Percentiles rank a stretch among this genome's conserved stretches.
These are phyloP conservation scores for Acanthurus tractus DNA, from an alignment of 2,797 vertebrate genomes.

Conservation along the genomic window DNA sequence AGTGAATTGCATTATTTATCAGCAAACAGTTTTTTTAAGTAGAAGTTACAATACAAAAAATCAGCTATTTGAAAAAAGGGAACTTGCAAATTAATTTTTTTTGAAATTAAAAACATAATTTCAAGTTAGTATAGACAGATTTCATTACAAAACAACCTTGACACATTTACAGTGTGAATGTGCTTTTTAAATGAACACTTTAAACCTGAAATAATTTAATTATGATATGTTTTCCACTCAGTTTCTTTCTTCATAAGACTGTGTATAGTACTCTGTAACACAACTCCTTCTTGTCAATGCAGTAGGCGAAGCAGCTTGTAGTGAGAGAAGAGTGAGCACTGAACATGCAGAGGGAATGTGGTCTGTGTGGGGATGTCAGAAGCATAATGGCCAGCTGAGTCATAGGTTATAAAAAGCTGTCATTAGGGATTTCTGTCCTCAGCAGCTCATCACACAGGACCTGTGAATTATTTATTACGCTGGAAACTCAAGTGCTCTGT, in stretches of 20 bases:
- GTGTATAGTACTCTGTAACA: conserved; percentile 51
- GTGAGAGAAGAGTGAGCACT: conserved; percentile 56
- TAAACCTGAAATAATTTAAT: not conserved
- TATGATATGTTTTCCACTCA: conserved; percentile 26
- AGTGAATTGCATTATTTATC: conserved; percentile 26
- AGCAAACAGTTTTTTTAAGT: not conserved
- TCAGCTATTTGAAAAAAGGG: not conserved
- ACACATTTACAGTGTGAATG: not conserved
- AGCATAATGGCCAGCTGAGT: conserved; percentile 86
- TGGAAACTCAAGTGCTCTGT: conserved; percentile 84
- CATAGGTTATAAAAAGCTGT: conserved; percentile 90
- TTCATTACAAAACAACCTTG: not conserved
- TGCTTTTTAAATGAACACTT: not conserved
- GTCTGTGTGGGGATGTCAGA: conserved; percentile 84
- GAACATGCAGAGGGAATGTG: conserved; percentile 77
- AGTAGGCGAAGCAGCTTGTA: conserved; percentile 36
- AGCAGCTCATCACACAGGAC: conserved; percentile 86
- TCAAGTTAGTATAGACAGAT: not conserved
- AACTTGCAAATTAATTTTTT: not conserved
- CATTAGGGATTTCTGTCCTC: conserved; percentile 87
- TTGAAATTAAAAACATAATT: not conserved
- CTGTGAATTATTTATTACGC: conserved; percentile 88
- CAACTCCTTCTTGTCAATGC: conserved; percentile 51
- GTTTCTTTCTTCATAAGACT: conserved; percentile 40
- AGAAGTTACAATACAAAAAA: not conserved